Conservation (phyloP, 1,140 invertebrate species). For the Drosophila mauritiana region DNA sequence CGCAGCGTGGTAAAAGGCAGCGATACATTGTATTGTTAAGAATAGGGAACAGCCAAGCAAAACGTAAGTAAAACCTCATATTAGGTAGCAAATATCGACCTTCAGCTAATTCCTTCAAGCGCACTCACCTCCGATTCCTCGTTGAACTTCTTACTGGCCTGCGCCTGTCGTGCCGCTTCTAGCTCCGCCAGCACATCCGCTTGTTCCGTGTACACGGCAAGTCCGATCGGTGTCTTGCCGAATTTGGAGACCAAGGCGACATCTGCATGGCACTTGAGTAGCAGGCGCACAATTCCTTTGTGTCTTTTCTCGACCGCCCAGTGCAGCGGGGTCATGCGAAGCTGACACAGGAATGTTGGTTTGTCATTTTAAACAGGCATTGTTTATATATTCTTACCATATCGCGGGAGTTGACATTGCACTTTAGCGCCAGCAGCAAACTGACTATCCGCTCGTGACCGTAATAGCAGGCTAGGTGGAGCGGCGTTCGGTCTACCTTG, state of each 20-base stretch:
- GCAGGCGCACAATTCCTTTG: slow-evolving; percentile 88
- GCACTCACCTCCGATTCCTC: slow-evolving; percentile 74
- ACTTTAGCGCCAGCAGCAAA: slow-evolving; percentile 91
- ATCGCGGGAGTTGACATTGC: slow-evolving; percentile 92
- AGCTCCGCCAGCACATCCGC: slow-evolving; percentile 77
- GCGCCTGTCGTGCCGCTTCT: slow-evolving; percentile 66
- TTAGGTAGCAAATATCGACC: neutral
- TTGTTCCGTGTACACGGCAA: slow-evolving; percentile 86
- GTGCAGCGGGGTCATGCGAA: slow-evolving; percentile 97
- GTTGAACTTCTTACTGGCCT: slow-evolving; percentile 68
- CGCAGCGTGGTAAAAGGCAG: slow-evolving; percentile 4
- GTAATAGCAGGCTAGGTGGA: slow-evolving; percentile 94
- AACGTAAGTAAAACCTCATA: neutral
- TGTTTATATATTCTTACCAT: slow-evolving; percentile 88
- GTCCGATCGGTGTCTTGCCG: slow-evolving; percentile 91
- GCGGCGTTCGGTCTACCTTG: slow-evolving; percentile 95
- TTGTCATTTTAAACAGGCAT: neutral
- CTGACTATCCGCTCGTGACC: slow-evolving; percentile 92
- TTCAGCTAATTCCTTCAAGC: too few relatives aligned
- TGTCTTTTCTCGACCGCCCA: slow-evolving; percentile 96
- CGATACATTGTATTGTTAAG: slow-evolving; percentile 16
- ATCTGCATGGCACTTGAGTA: slow-evolving; percentile 91
- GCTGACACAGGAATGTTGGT: slow-evolving; percentile 85
- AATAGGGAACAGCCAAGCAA: neutral
- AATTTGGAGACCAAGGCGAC: slow-evolving; percentile 91